Conservation (phyloP, 2,113 vertebrate species). For the Sinocyclocheilus rhinocerous region DNA sequence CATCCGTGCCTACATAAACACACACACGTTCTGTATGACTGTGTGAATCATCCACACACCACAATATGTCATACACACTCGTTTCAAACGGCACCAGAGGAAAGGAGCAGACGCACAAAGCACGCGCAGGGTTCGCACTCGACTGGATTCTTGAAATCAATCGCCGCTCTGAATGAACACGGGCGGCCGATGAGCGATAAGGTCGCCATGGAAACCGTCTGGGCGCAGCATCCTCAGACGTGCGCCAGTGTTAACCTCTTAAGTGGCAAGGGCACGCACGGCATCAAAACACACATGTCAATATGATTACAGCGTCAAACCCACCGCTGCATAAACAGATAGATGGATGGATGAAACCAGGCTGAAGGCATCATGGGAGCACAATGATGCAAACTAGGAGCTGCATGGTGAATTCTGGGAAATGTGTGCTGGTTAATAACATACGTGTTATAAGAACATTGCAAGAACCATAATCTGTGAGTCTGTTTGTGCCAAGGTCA, state of each 20-base stretch:
- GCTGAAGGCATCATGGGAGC: constrained; percentile 38
- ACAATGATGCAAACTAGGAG: not conserved
- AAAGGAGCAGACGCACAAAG: constrained; percentile 34
- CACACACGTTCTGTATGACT: not conserved
- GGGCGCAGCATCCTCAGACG: constrained; percentile 75
- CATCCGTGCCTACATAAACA: not conserved
- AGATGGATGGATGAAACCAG: constrained; percentile 60
- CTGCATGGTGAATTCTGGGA: not conserved
- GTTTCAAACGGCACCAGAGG: not conserved
- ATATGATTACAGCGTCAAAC: constrained; percentile 63
- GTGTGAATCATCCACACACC: constrained; percentile 19
- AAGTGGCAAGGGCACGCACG: constrained; percentile 70
- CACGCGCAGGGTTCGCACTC: constrained; percentile 59
- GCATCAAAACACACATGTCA: constrained; percentile 45
- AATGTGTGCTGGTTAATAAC: not conserved
- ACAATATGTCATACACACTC: not conserved
- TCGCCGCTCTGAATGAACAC: constrained; percentile 86
- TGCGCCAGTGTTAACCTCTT: constrained; percentile 73
- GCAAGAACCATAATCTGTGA: not conserved
- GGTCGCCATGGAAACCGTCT: constrained; percentile 94
- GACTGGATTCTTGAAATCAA: constrained; percentile 71
- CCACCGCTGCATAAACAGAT: constrained; percentile 69
- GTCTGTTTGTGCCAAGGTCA: constrained; percentile 43
- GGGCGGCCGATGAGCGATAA: constrained; percentile 83
- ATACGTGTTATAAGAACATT: not conserved